These are phyloP conservation scores for Heliconius himera DNA, from an alignment of 1,140 invertebrate genomes.

Conservation along the genomic window DNA sequence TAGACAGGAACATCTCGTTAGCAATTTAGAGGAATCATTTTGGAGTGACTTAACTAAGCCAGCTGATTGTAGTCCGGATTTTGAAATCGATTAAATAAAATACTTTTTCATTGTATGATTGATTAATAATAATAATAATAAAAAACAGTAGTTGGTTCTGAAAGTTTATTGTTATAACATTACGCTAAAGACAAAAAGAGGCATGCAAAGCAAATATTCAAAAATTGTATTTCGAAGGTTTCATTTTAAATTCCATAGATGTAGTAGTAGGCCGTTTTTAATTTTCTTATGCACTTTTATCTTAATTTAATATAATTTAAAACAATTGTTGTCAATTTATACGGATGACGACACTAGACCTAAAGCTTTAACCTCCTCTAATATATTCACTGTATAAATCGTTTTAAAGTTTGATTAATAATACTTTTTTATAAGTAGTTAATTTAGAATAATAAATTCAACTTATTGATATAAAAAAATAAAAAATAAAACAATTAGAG, in stretches of 20 bases:
- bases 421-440: not conserved
- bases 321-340: not conserved
- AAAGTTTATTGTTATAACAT: slow-evolving; percentile 30
- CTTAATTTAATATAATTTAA: not conserved
- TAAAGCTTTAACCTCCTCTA: not conserved
- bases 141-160: slow-evolving; percentile 24
- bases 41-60: slow-evolving; percentile 56
- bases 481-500: not conserved
- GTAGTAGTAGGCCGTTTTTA: slow-evolving; percentile 19
- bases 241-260: slow-evolving; percentile 17
- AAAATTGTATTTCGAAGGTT: slow-evolving; percentile 10
- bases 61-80: slow-evolving; percentile 44
- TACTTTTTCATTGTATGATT: not conserved
- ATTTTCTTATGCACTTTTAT: not conserved
- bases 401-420: not conserved
- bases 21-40: slow-evolving; percentile 49
- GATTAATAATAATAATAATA: not conserved
- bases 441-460: not conserved
- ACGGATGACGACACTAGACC: not conserved
- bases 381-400: not conserved
- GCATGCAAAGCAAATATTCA: slow-evolving; percentile 31
- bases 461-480: not conserved
- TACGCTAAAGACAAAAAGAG: slow-evolving; percentile 20
- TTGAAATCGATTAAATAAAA: slow-evolving; percentile 29
- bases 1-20: slow-evolving; percentile 51